Percentiles rank a stretch among this genome's conserved stretches.
These are phyloP conservation scores for Drosophila insularis DNA, from an alignment of 1,140 invertebrate species.

Conservation along the genomic window DNA sequence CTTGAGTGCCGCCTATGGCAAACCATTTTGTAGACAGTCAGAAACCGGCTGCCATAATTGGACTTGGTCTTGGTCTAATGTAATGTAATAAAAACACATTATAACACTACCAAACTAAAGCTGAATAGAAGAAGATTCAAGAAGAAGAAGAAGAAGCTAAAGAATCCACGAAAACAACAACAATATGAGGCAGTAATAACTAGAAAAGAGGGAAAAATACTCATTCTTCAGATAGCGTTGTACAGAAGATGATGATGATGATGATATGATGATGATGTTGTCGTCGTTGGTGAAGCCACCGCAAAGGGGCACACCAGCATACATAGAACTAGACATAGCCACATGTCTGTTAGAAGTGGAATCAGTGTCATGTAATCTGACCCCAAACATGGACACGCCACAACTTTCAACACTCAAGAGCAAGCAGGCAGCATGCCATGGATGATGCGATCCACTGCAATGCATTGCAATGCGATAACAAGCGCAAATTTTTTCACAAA, in stretches of 20 bases:
- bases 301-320: not conserved
- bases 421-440: constrained; percentile 19
- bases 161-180: constrained; percentile 21
- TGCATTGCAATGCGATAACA: constrained; percentile 71
- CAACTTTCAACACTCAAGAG: constrained; percentile 74
- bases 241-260: not conserved
- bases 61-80: constrained; percentile 63
- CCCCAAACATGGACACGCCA: constrained; percentile 79
- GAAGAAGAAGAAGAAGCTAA: not conserved
- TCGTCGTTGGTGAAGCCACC: constrained; percentile 3
- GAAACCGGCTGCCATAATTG: constrained; percentile 66
- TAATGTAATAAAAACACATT: constrained; percentile 77
- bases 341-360: constrained; percentile 68
- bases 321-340: constrained; percentile 24
- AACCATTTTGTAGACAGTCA: constrained; percentile 48
- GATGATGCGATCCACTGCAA: constrained; percentile 20
- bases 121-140: constrained; percentile 34
- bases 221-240: constrained; percentile 5
- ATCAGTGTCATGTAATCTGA: constrained; percentile 80
- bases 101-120: constrained; percentile 48
- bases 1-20: not conserved
- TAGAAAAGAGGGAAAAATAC: constrained; percentile 26
- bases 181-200: constrained; percentile 36
- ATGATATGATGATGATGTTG: not conserved
- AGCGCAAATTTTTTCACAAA: constrained; percentile 73